Base-by-base conservation (phyloP, 2,797 vertebrate genomes). In the Nyctibius grandis region DNA sequence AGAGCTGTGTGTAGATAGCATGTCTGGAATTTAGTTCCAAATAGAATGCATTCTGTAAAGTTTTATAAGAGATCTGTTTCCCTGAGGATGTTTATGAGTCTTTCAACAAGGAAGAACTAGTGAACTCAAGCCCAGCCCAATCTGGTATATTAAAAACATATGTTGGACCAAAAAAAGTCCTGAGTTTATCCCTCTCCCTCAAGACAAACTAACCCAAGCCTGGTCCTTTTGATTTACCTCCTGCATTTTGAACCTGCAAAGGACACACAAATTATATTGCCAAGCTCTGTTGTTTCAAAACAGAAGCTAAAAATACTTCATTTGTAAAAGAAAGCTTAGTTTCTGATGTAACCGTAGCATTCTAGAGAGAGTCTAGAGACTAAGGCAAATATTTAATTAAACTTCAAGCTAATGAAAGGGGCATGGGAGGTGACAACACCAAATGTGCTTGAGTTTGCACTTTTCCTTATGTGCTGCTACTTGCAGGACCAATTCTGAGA, bases 61-160 rank as follows among this genome's bases (percentile, higher is more conserved):
- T 77, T 91, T 92, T 83, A 25, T 81, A n/a, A 1, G 2, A 60
- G 34, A 48, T 77, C 36, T 86, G 13, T 92, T 91, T 89, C 70
- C 80, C 53, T 70, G 75, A 85, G 64, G 56, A 89, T 79, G 72
- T 96, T 94, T 94, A 89, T 89, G 44, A 45, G 53, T 63, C 34
- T 85, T 93, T 79, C 44, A 74, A 74, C 38, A 88, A 91, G 60
- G 80, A 82, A 74, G 42, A 59, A 38, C 31, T 21, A 60, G 40
- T 87, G 56, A 91, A 79, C 34, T 68, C 47, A 88, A 88, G 60
- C 36, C 76, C 70, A 89, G 61, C 80, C 67, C 48, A 76, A 38
- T 74, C 59, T 8, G 6, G 45, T 89, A 64, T 84, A 79, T 64
- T 48, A 68, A 88, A 92, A 95, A 92, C 45, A 48, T 64, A 25